These are phyloP conservation scores for Apogon talboti DNA, from an alignment of 2,797 vertebrate species.

Conservation along the genomic window DNA sequence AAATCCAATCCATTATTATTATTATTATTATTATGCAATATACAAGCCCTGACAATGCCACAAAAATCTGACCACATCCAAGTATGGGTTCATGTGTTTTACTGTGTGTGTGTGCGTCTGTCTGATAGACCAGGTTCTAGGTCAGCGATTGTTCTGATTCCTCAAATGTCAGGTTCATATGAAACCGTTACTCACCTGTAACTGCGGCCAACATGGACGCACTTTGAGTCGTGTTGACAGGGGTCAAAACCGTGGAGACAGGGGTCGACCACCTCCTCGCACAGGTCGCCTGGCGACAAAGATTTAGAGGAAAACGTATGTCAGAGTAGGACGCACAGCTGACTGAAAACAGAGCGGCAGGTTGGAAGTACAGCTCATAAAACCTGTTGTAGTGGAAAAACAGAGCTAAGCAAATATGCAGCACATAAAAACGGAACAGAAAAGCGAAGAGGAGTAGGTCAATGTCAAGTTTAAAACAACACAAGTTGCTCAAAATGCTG, in stretches of 20 bases:
- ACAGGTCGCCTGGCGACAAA: slow-evolving; percentile 90
- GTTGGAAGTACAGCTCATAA: background rate
- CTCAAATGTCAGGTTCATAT: background rate
- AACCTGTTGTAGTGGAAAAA: background rate
- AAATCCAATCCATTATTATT: too few relatives aligned
- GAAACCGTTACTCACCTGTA: slow-evolving; percentile 86
- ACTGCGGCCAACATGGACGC: slow-evolving; percentile 86
- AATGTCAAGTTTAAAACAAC: too few relatives aligned
- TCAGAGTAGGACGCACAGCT: background rate
- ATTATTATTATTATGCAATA: too few relatives aligned
- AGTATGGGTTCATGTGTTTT: too few relatives aligned
- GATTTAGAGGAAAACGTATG: background rate
- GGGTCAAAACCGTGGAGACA: slow-evolving; percentile 91
- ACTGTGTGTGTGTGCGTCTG: too few relatives aligned
- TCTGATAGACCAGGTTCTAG: too few relatives aligned
- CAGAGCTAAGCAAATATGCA: background rate
- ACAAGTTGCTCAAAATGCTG: too few relatives aligned
- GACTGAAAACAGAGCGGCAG: background rate
- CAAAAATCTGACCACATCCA: too few relatives aligned
- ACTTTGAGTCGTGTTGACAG: slow-evolving; percentile 95
- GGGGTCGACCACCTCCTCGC: slow-evolving; percentile 93
- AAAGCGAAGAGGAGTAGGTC: background rate
- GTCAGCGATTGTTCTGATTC: too few relatives aligned
- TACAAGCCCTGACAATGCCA: too few relatives aligned
- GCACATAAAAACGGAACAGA: background rate